These are phyloP conservation scores for Caenorhabditis sp. DNA, from an alignment of 2,888 invertebrate genomes.

Conservation along the genomic window DNA sequence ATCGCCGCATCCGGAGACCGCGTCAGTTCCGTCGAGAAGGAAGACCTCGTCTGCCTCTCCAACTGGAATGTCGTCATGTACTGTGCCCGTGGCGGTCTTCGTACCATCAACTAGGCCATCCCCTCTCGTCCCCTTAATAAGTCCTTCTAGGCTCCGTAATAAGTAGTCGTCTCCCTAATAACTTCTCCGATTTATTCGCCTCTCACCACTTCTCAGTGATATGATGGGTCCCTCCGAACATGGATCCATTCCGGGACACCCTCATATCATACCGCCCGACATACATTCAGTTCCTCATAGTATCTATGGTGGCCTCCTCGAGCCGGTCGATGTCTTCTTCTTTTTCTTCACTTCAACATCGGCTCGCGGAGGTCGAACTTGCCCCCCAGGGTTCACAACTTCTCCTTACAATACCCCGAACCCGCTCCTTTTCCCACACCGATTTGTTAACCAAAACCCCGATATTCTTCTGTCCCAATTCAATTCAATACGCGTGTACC, in stretches of 20 bases:
- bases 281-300: conserved; percentile 56
- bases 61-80: conserved; percentile 82
- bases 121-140: conserved; percentile 19
- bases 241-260: conserved; percentile 6
- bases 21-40: conserved; percentile 76
- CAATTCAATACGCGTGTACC: conserved; percentile 60
- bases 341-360: background rate
- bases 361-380: conserved; percentile 2
- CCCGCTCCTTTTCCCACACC: no score
- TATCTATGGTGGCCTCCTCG: conserved; percentile 28
- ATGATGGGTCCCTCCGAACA: conserved; percentile 22
- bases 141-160: conserved; percentile 31
- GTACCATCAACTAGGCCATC: conserved; percentile 75
- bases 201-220: conserved; percentile 32
- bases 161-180: conserved; percentile 49
- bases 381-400: conserved; percentile 31
- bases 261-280: conserved; percentile 31
- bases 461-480: no score
- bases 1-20: conserved; percentile 73
- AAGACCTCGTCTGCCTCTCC: conserved; percentile 79
- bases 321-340: no score
- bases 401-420: background rate
- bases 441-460: conserved; percentile 17
- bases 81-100: conserved; percentile 79
- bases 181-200: conserved; percentile 28